These are phyloP conservation scores for Pteronotus mesoamericanus DNA, from an alignment of 2,797 vertebrate species.

Conservation along the genomic window DNA sequence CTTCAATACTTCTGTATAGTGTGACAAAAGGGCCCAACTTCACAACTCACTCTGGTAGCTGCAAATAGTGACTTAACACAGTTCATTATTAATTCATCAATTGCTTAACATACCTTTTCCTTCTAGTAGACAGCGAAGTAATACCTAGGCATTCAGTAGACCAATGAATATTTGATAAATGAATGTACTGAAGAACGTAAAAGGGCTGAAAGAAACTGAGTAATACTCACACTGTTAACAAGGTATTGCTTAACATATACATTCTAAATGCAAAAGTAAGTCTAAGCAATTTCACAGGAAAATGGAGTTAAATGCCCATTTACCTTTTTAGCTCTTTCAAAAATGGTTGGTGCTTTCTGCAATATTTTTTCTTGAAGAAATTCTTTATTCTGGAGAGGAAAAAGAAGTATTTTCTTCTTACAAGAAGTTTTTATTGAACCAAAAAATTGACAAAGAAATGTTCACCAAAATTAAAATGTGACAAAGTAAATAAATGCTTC, in stretches of 20 bases:
- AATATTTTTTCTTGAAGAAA: conserved; percentile 95
- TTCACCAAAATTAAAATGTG: not conserved
- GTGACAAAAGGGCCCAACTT: not conserved
- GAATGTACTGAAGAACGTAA: not conserved
- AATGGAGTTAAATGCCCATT: not conserved
- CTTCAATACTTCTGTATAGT: not conserved
- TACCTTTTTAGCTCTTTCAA: conserved; percentile 96
- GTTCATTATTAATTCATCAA: not conserved
- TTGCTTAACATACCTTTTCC: not conserved
- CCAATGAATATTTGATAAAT: not conserved
- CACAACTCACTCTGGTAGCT: not conserved
- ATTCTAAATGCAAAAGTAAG: conserved; percentile 12
- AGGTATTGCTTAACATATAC: not conserved
- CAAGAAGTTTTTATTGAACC: conserved; percentile 34
- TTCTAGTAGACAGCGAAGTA: not conserved
- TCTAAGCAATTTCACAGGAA: not conserved
- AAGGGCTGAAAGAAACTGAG: not conserved
- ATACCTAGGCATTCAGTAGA: not conserved
- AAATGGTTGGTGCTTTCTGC: conserved; percentile 95
- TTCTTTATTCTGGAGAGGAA: conserved; percentile 90
- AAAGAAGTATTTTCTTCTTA: conserved; percentile 44
- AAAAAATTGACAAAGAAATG: not conserved
- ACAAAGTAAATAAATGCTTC: not conserved
- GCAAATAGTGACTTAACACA: not conserved
- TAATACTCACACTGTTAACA: not conserved